Base-by-base conservation (phyloP, 2,113 vertebrate genomes). In the Tringa solitaria region DNA sequence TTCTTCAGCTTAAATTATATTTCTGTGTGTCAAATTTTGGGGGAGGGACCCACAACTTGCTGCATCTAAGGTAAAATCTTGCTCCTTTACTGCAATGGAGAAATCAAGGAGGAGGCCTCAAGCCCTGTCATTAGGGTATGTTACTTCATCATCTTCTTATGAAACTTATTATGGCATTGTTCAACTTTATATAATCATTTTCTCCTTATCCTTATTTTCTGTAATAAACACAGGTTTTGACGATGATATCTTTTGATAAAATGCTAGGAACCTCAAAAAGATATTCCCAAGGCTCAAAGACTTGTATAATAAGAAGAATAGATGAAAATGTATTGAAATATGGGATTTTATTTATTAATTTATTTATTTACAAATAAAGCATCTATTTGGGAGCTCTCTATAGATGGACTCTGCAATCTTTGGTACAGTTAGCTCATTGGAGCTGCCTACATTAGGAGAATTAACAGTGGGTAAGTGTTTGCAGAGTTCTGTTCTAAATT, bases 111-210 rank as follows among this genome's bases (percentile, higher is more conserved):
- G 4, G 1, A 64, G 14, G 14, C 17, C 24, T 16, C 46, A 45
- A 60, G 51, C 28, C 32, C 2, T 4, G 1, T 51, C 5, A 30
- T 69, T 68, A 45, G 23, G 50, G 60, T 7, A 28, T 0, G 0
- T 23, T 56, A 43, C 12, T 87, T 73, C 23, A 45, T 41, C 8
- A n/a, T 4, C 13, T 67, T 84, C 10, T 32, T 54, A 35, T 20
- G 37, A 54, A 51, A 6, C 7, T 50, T 41, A 61, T 50, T 41
- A 61, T 26, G 17, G 5, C 14, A 32, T 41, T 28, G 9, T 41
- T 63, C 9, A 54, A 16, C 8, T n/a, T 86, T 5, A 61, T 69
- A 23, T 7, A 59, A 46, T 8, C 0, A 60, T 80, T 86, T 76
- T 51, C 4, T 51, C 16, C 5, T 48, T 8, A 14, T 53, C 6